Conservation (phyloP, 2,888 invertebrate genomes). For the Polia nebulosa region DNA sequence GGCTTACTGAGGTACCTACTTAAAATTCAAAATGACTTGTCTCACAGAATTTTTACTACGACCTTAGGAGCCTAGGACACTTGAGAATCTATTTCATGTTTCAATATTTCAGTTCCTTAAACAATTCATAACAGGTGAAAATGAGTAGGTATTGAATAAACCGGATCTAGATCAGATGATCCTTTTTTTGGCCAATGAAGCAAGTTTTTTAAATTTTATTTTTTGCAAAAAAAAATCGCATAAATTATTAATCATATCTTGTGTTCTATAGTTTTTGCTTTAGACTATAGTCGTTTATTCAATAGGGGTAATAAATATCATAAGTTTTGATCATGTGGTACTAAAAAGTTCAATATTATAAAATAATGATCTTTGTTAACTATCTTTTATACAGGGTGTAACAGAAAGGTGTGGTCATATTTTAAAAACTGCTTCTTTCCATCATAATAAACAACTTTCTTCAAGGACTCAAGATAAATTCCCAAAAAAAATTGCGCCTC, state of each 20-base stretch:
- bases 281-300: background rate
- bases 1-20: too few species aligned
- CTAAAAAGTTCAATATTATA: background rate
- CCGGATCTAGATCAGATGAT: conserved; percentile 20
- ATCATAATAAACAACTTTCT: too few species aligned
- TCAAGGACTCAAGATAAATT: too few species aligned
- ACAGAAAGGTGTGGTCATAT: too few species aligned
- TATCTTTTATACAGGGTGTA: background rate
- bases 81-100: background rate
- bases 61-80: background rate
- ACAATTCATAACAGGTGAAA: background rate
- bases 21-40: background rate
- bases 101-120: background rate
- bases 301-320: background rate
- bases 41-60: background rate
- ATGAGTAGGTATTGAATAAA: conserved; percentile 1
- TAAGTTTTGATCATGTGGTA: background rate
- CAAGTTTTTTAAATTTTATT: conserved; percentile 1
- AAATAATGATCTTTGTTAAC: background rate
- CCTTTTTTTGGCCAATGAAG: background rate
- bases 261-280: background rate
- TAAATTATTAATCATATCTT: background rate
- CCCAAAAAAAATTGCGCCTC: too few species aligned
- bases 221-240: background rate
- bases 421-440: too few species aligned